Evolutionary conservation across 2,797 vertebrate genomes (phyloP), one percentile per base, ranked within the genome.

Genomic region (Lepus townsendii): DNA sequence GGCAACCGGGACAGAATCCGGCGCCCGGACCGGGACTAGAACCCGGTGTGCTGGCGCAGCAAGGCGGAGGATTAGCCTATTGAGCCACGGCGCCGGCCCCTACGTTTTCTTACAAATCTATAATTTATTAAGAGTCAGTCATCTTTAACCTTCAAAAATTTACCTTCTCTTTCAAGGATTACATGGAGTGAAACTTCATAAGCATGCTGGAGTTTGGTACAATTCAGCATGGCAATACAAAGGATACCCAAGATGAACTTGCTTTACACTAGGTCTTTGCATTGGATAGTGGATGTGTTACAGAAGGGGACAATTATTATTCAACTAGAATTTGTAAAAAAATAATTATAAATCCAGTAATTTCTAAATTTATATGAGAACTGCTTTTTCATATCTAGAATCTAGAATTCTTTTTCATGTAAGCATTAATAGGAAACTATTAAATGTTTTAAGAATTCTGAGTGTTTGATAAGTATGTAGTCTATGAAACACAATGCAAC

Each of bases 241-340:
- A 83, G 35, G 27, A 32, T 62, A 76, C n/a, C 11, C 13, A 77
- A 22, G 12, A 5, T 9, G 35, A 20, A 85, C 26, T 77, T 68
- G 8, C 42, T 42, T 88, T 63, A 42, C 20, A 65, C 3, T 20
- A 52, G 14, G 42, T 65, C 17, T 75, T 88, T 54, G 47, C 89
- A 35, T 60, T 84, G 14, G n/a, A 60, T n/a, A 84, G 24, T 17
- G 16, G 38, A 54, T 73, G 42, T 52, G 13, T 65, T 80, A 89
- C 24, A 38, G 16, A 27, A 62, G 9, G 72, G 72, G 11, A 78
- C 26, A 76, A 94, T 63, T 42, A 78, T 52, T 60, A 77, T 27
- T 85, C 32, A 89, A 20, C 13, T 78, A 91, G 75, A 91, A 54
- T 91, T 78, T 87, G 16, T 93, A 77, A 68, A 57, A 90, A 60